Base-by-base conservation (phyloP, 35 echinoderm and acorn worm genomes). In the Nesometra sesokonis region DNA sequence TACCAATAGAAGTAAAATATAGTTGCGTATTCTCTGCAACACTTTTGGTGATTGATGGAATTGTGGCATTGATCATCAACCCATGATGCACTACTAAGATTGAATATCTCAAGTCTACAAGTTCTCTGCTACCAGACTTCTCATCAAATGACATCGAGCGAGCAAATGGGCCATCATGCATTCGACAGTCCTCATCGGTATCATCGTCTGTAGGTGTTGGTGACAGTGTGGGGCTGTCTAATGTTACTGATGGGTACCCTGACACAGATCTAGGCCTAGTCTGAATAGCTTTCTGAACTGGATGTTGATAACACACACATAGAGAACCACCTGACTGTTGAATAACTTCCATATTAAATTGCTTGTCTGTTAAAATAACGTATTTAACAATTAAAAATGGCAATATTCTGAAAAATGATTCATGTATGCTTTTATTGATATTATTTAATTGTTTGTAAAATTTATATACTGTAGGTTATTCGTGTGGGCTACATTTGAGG, bases 281-380 rank as follows among this genome's bases (percentile, higher is more conserved):
- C 39, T 43, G 5, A 43, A 2, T 27, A 17, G 52, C 9, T 19
- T 67, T 67, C 52, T 67, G 17, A 30, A 83, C 8, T 23, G 81
- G 81, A 83, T 83, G 81, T 38, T 83, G 81, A 23, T 83, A 83
- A 29, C 81, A 83, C 4, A 83, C 37, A 39, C 81, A 83, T 13
- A 83, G 27, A 23, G 81, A 83, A 39, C 81, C 81, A 17, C 52
- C 52, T 13, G 52, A 67, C 21, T 67, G 52, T 2, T 67, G 52
- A 13, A 67, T 67, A 67, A 67, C 52, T 67, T 67, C 52, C 52
- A 67, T 67, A 27, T 67, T 67, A 67, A 67, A 67, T 27, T 67
- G 52, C 52, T 67, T 67, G 21, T 67, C 52, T 67, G 52, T 27
- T 19, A 67, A 13, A 7, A 43, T 7, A 43, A 43, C 38, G 15